Evolutionary conservation across 2,888 invertebrate species (phyloP).

Genomic region (Cinara cedri): DNA sequence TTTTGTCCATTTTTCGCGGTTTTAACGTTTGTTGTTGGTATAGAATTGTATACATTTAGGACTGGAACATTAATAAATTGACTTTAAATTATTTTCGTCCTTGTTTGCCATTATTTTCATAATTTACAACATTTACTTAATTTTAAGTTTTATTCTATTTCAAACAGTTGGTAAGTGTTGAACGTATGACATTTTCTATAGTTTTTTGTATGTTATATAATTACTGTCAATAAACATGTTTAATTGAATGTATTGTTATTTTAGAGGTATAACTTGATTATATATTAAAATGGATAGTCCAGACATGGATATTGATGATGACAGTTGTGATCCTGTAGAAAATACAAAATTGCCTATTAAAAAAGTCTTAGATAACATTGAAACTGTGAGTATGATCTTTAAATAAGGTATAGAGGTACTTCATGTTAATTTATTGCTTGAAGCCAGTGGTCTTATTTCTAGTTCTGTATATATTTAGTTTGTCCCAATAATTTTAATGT

Average conservation of each 20-base stretch:
- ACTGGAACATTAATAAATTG: too few species aligned
- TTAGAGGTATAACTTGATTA: neutral
- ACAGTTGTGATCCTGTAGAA: neutral
- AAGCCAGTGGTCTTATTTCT: too few species aligned
- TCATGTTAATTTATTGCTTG: too few species aligned
- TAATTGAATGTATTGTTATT: neutral
- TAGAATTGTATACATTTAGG: too few species aligned
- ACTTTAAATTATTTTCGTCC: too few species aligned
- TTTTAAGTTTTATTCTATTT: neutral
- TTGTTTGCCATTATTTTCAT: too few species aligned
- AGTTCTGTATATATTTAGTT: too few species aligned
- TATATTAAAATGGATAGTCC: conserved; percentile 35
- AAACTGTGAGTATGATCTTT: neutral
- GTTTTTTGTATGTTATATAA: neutral
- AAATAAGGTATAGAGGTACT: too few species aligned
- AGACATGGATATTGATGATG: conserved; percentile 46
- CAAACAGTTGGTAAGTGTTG: too few species aligned
- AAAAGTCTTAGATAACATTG: neutral
- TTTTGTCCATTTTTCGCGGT: neutral
- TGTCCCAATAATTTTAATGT: too few species aligned
- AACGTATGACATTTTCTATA: neutral
- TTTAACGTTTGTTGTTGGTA: too few species aligned
- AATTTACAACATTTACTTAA: neutral
- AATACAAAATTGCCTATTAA: neutral
- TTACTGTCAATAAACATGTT: too few species aligned